These are phyloP conservation scores for Cotesia chilonis DNA, from an alignment of 1,140 invertebrate genomes.

Conservation along the genomic window DNA sequence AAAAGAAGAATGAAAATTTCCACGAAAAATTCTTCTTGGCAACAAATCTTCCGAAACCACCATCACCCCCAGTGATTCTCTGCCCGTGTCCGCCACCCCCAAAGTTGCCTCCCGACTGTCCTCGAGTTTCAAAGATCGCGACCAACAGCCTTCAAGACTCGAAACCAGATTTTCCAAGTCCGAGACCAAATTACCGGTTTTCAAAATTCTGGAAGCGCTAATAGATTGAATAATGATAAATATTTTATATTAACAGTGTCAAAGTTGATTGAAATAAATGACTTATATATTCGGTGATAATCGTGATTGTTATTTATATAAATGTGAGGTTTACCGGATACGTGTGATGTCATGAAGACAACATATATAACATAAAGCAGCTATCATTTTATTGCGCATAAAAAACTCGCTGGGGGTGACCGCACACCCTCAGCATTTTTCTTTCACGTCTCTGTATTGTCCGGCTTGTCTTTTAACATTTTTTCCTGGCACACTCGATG, in stretches of 20 bases:
- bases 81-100: slow-evolving; percentile 50
- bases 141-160: too few relatives aligned
- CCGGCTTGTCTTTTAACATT: slow-evolving; percentile 14
- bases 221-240: too few relatives aligned
- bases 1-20: background rate
- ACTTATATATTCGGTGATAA: too few relatives aligned
- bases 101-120: slow-evolving; percentile 52
- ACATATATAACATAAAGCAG: too few relatives aligned
- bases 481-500: background rate
- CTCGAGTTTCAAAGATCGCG: slow-evolving; percentile 36
- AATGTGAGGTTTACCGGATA: too few relatives aligned
- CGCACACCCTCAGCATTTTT: slow-evolving; percentile 21
- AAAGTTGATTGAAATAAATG: too few relatives aligned
- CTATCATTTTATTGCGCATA: background rate
- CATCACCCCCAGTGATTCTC: slow-evolving; percentile 41
- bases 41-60: slow-evolving; percentile 48
- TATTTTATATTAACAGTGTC: too few relatives aligned
- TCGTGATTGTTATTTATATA: too few relatives aligned
- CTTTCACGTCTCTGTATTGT: slow-evolving; percentile 22
- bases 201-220: too few relatives aligned
- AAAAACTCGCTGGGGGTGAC: background rate
- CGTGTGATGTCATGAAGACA: too few relatives aligned
- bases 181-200: background rate
- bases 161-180: slow-evolving; percentile 34
- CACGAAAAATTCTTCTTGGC: slow-evolving; percentile 29